Evolutionary conservation across 2,113 vertebrate species (phyloP), one percentile per base, ranked within the genome.

Genomic region (Nyctereutes procyonoides): DNA sequence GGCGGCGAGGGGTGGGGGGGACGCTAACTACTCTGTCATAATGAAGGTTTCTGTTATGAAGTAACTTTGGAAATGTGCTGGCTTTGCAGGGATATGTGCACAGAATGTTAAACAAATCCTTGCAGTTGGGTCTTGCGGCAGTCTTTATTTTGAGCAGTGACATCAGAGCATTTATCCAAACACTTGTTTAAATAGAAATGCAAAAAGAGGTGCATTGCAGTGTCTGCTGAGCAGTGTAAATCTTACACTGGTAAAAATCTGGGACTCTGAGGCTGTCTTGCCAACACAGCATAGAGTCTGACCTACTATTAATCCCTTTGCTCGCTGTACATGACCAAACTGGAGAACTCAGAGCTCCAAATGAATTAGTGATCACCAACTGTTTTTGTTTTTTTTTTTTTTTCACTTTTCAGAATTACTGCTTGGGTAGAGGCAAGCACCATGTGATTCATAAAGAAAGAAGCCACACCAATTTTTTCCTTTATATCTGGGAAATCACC

Each of bases 141-240:
- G 77, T 95, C 90, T 98, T 97, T 97, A 96, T 97, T 96, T 93
- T 88, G 35, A 97, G 87, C 56, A 88, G 74, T 95, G 95, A 97
- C 90, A 97, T 97, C 86, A 95, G 69, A 97, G 30, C 74, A 96
- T 96, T 98, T 95, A 97, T 96, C 90, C 77, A 96, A 97, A 96
- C 82, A 83, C 62, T 97, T 90, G 69, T 90, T 97, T 97, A 93
- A 96, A 97, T 84, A 97, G 92, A 97, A 96, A 98, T 96, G 90
- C 79, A 95, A 85, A 95, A 77, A 87, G 62, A 96, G 58, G 90
- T 96, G 69, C 69, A 87, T 80, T 93, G 69, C 94, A 88, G 87
- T 28, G 20, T 76, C 62, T 93, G 63, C 87, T 73, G 63, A 95
- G 56, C 90, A 77, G 32, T 84, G 35, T 83, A 92, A 92, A 84